Evolutionary conservation across 2,113 vertebrate species (phyloP).

Genomic region (Gasterosteus nipponicus): DNA sequence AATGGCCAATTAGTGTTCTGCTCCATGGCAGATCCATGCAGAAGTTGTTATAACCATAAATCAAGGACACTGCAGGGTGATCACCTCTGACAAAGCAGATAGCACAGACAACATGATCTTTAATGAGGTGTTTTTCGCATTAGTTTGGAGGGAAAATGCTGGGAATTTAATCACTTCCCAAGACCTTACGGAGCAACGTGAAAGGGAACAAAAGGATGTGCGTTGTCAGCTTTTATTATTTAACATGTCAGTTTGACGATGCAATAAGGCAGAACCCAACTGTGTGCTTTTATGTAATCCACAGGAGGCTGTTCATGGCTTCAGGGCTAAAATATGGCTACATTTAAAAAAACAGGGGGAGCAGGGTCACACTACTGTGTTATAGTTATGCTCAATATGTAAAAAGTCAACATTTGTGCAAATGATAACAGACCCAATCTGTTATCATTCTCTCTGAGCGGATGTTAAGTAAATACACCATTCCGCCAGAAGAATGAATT

Average conservation of each 20-base stretch:
- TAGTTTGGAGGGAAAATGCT: background rate
- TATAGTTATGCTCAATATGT: constrained; percentile 19
- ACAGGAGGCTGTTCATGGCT: constrained; percentile 22
- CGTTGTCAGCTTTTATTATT: constrained; percentile 10
- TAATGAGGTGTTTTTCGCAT: constrained; percentile 4
- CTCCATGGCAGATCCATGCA: background rate
- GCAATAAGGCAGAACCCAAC: constrained; percentile 18
- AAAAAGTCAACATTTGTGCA: background rate
- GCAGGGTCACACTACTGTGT: constrained; percentile 3
- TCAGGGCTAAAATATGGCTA: constrained; percentile 18
- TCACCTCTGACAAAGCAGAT: constrained; percentile 4
- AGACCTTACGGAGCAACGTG: background rate
- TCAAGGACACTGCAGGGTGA: constrained; percentile 1
- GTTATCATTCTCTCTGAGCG: background rate
- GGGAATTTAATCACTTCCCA: background rate
- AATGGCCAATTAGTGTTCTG: constrained; percentile 18
- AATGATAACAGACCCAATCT: constrained; percentile 1
- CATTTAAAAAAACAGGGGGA: constrained; percentile 7
- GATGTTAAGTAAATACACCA: constrained; percentile 8
- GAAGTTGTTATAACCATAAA: constrained; percentile 10
- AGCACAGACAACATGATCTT: background rate
- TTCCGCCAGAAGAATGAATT: constrained; percentile 3
- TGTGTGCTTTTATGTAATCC: constrained; percentile 16
- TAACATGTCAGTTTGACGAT: background rate
- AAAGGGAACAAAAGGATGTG: constrained; percentile 2